Evolutionary conservation across 1,140 invertebrate species (phyloP).

Genomic region (Zaprionus taronus): DNA sequence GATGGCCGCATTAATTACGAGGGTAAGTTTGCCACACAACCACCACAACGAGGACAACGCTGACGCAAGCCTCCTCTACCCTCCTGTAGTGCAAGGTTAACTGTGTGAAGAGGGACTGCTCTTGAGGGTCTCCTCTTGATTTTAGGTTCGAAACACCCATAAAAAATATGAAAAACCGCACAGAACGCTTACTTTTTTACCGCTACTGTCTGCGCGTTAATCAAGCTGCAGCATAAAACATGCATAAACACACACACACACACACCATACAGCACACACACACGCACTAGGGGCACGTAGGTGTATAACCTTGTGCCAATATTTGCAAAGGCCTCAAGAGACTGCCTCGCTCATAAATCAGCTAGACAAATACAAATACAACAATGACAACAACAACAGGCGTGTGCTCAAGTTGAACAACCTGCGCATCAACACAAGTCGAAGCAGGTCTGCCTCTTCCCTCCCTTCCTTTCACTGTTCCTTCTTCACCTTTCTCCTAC

Average conservation of each 20-base stretch:
- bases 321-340: slow-evolving; percentile 53
- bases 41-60: slow-evolving; percentile 60
- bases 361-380: slow-evolving; percentile 65
- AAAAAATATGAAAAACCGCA: slow-evolving; percentile 24
- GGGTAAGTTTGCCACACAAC: slow-evolving; percentile 86
- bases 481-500: not conserved
- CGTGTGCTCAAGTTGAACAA: slow-evolving; percentile 66
- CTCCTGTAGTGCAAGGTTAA: not conserved
- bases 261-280: too few species aligned
- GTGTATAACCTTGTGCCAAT: slow-evolving; percentile 61
- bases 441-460: not conserved
- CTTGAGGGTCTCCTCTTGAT: not conserved
- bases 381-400: slow-evolving; percentile 17
- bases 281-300: not conserved
- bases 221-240: slow-evolving; percentile 65
- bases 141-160: slow-evolving; percentile 42
- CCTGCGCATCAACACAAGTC: slow-evolving; percentile 46
- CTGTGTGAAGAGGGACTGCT: not conserved
- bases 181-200: slow-evolving; percentile 32
- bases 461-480: not conserved
- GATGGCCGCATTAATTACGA: slow-evolving; percentile 92
- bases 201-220: slow-evolving; percentile 51
- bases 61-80: slow-evolving; percentile 36
- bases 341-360: slow-evolving; percentile 69
- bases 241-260: slow-evolving; percentile 19